Conservation (phyloP, 1,140 invertebrate species). For the Lordiphosa stackelbergi region DNA sequence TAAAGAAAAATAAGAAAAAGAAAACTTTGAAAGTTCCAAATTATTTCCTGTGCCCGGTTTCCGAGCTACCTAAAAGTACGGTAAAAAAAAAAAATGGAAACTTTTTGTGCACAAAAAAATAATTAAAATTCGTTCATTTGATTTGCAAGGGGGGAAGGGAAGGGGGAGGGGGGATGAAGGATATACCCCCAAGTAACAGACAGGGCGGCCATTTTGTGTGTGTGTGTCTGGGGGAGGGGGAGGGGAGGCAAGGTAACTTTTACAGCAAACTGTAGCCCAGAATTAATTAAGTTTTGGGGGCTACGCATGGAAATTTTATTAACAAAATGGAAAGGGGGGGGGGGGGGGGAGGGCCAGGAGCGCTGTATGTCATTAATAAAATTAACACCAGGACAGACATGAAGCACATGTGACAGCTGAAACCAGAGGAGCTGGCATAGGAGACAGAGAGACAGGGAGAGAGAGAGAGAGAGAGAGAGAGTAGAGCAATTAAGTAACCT, state of each 20-base stretch:
- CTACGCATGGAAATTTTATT: slow-evolving; percentile 69
- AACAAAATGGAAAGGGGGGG: slow-evolving; percentile 31
- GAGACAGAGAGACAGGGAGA: slow-evolving; percentile 4
- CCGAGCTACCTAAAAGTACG: slow-evolving; percentile 8
- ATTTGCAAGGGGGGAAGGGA: slow-evolving; percentile 45
- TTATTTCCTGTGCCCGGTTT: slow-evolving; percentile 14
- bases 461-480: slow-evolving; percentile 8
- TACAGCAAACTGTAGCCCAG: slow-evolving; percentile 61
- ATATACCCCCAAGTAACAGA: slow-evolving; percentile 9
- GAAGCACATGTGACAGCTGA: slow-evolving; percentile 25
- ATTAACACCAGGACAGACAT: slow-evolving; percentile 61
- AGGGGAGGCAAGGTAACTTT: slow-evolving; percentile 38
- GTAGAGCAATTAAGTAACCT: slow-evolving; percentile 76
- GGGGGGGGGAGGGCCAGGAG: slow-evolving; percentile 22
- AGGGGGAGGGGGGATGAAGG: slow-evolving; percentile 10
- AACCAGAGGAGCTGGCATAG: slow-evolving; percentile 1
- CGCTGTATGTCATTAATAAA: slow-evolving; percentile 76
- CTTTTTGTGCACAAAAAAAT: slow-evolving; percentile 47
- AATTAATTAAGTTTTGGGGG: slow-evolving; percentile 72
- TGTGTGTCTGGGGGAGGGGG: not conserved
- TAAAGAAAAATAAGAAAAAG: too few relatives aligned
- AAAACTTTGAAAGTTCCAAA: too few relatives aligned
- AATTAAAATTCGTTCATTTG: slow-evolving; percentile 74
- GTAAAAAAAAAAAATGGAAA: slow-evolving; percentile 15
- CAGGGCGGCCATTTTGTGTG: slow-evolving; percentile 47